Conservation (phyloP, 1,140 invertebrate genomes). For the Trialeurodes vaporariorum region DNA sequence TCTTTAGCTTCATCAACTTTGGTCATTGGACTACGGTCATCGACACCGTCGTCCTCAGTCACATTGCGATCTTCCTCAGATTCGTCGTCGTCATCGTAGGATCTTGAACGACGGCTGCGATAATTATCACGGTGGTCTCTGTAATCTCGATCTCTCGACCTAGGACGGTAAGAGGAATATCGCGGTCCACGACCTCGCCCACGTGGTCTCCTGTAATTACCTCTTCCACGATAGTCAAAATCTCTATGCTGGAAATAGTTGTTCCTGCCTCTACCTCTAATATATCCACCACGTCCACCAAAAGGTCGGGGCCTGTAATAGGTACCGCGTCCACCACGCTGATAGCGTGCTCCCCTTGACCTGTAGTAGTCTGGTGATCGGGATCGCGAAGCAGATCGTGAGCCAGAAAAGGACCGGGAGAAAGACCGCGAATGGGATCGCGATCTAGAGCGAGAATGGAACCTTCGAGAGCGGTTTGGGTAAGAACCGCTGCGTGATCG, state of each 20-base stretch:
- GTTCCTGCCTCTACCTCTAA: not conserved
- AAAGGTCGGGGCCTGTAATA: not conserved
- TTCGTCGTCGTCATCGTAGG: not conserved
- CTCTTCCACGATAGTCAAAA: not conserved
- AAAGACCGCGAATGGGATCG: not conserved
- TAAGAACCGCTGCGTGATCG: not conserved
- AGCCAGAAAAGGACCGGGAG: not conserved
- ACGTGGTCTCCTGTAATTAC: not conserved
- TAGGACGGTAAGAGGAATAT: not conserved
- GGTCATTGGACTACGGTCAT: not conserved
- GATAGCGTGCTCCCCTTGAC: not conserved
- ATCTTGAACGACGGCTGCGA: not conserved
- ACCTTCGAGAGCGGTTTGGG: not conserved
- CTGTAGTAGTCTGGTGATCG: not conserved
- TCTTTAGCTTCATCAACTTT: not conserved
- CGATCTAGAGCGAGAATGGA: too few species aligned
- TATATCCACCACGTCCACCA: not conserved
- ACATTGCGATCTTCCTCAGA: not conserved
- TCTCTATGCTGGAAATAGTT: not conserved
- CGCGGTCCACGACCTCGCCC: not conserved
- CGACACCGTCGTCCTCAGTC: too few species aligned
- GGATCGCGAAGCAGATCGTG: not conserved
- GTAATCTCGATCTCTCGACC: not conserved
- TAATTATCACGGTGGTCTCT: not conserved
- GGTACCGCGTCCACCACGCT: not conserved